phyloP scores from a whole-genome alignment of 2,888 invertebrate genomes.

The Erpobdella octoculata region DNA sequence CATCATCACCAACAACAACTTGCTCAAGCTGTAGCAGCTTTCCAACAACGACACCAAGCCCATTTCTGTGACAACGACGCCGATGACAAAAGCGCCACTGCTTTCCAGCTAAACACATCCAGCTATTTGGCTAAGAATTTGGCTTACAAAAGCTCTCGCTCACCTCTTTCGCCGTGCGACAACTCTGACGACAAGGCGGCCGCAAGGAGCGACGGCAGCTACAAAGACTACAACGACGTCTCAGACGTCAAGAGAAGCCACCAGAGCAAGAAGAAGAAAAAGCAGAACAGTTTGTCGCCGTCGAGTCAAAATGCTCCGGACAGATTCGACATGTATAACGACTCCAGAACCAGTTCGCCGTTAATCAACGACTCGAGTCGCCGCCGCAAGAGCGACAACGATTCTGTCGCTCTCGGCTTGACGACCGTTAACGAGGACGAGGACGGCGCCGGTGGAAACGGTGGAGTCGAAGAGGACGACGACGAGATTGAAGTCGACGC shows the following conservation, averaged over 20 bases:
- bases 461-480: background rate
- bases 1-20: conserved; percentile 8
- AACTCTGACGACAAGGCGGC: background rate
- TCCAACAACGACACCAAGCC: conserved; percentile 6
- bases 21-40: conserved; percentile 15
- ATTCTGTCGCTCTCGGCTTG: background rate
- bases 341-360: background rate
- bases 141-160: background rate
- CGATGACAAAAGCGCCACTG: background rate
- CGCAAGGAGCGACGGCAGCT: background rate
- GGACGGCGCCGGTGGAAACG: background rate
- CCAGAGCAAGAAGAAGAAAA: background rate
- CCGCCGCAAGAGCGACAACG: background rate
- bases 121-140: background rate
- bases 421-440: background rate
- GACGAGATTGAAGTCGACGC: conserved; percentile 16
- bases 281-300: background rate
- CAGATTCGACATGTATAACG: background rate
- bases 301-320: background rate
- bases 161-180: background rate
- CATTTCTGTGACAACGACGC: background rate
- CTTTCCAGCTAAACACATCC: background rate
- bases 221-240: background rate
- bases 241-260: background rate
- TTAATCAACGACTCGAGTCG: background rate